These are phyloP conservation scores for Physella acuta DNA, from an alignment of 1,140 invertebrate species.

Conservation along the genomic window DNA sequence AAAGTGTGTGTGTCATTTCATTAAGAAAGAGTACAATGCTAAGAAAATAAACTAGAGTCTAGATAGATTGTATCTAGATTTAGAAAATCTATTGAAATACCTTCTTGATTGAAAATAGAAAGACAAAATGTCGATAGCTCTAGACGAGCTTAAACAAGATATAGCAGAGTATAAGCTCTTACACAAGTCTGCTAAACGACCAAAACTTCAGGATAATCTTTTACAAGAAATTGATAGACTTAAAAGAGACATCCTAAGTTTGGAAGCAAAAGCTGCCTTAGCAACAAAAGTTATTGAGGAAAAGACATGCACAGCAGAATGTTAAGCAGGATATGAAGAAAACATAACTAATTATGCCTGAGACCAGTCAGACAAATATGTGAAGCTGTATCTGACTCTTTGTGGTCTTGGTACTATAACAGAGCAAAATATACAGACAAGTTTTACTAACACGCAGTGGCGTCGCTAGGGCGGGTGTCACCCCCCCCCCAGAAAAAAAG, in stretches of 20 bases:
- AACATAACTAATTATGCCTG: slow-evolving; percentile 65
- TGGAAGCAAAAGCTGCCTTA: background rate
- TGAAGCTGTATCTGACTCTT: slow-evolving; percentile 86
- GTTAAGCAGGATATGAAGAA: background rate
- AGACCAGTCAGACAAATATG: slow-evolving; percentile 86
- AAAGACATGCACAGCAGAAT: background rate
- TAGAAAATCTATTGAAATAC: too few relatives aligned
- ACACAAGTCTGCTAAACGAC: background rate
- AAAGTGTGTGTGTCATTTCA: too few relatives aligned
- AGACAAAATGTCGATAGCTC: too few relatives aligned
- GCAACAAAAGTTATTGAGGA: too few relatives aligned
- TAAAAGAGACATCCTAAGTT: background rate
- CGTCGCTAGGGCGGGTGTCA: too few relatives aligned
- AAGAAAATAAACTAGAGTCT: too few relatives aligned
- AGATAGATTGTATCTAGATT: too few relatives aligned
- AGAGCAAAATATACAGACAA: slow-evolving; percentile 71
- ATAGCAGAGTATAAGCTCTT: slow-evolving; percentile 10
- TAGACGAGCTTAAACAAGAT: slow-evolving; percentile 10
- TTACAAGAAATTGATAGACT: slow-evolving; percentile 7
- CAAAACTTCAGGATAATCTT: background rate
- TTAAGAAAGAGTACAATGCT: too few relatives aligned
- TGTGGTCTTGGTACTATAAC: slow-evolving; percentile 74
- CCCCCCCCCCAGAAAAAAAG: too few relatives aligned
- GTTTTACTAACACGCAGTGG: slow-evolving; percentile 67
- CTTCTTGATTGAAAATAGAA: too few relatives aligned